phyloP scores from a whole-genome alignment of 2,797 vertebrate species.

The Knipowitschia caucasica region DNA sequence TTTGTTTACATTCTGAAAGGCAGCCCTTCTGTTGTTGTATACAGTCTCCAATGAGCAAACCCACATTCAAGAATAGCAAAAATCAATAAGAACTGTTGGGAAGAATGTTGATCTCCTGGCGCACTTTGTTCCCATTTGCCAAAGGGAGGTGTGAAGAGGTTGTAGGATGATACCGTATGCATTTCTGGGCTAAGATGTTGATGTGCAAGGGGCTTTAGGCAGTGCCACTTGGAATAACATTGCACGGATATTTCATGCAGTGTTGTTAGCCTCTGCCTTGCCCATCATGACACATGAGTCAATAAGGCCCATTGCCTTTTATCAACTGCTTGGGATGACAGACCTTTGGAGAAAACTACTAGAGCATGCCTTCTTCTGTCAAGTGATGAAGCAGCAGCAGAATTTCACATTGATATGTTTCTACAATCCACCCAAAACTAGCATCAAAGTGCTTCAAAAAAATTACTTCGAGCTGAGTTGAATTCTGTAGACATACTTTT shows the following conservation, averaged over 20 bases:
- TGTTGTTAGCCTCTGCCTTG: constrained; percentile 46
- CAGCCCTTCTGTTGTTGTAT: constrained; percentile 22
- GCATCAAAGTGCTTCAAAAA: constrained; percentile 55
- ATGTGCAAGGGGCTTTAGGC: constrained; percentile 33
- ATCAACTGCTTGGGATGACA: constrained; percentile 46
- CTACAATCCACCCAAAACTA: constrained; percentile 32
- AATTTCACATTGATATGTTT: constrained; percentile 47
- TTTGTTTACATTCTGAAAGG: constrained; percentile 23
- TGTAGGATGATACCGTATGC: constrained; percentile 34
- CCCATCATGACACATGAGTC: constrained; percentile 47
- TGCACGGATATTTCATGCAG: constrained; percentile 42
- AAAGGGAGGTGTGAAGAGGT: constrained; percentile 4
- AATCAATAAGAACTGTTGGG: constrained; percentile 5
- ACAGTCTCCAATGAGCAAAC: constrained; percentile 8
- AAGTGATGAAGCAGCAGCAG: constrained; percentile 40
- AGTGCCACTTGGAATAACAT: constrained; percentile 38
- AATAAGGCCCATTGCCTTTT: constrained; percentile 53
- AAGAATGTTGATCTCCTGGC: constrained; percentile 4
- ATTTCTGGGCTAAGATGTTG: constrained; percentile 51
- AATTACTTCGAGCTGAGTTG: constrained; percentile 10
- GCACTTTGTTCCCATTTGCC: constrained; percentile 18
- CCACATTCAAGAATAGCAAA: constrained; percentile 7
- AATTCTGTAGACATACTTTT: constrained; percentile 10
- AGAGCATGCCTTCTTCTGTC: constrained; percentile 49
- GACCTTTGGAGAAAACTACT: constrained; percentile 38